These are phyloP conservation scores for Brachylomia viminalis DNA, from an alignment of 2,888 invertebrate species.

Conservation along the genomic window DNA sequence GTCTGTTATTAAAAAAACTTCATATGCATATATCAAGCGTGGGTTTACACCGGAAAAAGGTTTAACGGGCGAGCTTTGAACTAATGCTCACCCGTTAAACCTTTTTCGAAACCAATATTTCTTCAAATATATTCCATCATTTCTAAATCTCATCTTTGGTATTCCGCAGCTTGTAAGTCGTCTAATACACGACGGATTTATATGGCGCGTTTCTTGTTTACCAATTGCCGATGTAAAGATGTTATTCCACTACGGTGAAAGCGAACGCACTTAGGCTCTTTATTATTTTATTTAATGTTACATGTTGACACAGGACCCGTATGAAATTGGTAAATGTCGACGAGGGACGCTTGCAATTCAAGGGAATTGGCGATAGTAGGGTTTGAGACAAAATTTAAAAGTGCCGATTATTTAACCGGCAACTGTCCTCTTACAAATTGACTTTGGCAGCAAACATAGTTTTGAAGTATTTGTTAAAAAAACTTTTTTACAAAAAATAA, in stretches of 20 bases:
- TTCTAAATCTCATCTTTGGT: slow-evolving; percentile 38
- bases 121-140: slow-evolving; percentile 39
- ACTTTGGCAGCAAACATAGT: not conserved
- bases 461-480: not conserved
- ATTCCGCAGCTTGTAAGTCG: slow-evolving; percentile 5
- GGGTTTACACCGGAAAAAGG: slow-evolving; percentile 9
- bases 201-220: slow-evolving; percentile 31
- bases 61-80: slow-evolving; percentile 14
- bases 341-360: not conserved
- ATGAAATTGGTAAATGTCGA: not conserved
- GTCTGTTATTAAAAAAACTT: not conserved
- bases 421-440: no score
- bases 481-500: no score
- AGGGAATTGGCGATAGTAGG: slow-evolving; percentile 3
- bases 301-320: not conserved
- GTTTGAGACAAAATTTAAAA: not conserved
- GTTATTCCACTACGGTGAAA: not conserved
- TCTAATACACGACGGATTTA: slow-evolving; percentile 31
- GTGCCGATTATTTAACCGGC: no score
- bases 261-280: not conserved
- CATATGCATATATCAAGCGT: not conserved
- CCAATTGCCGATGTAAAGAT: slow-evolving; percentile 7
- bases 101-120: not conserved
- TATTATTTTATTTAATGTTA: not conserved
- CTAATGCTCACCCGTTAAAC: not conserved